Conservation (phyloP, 2,797 vertebrate species). For the Anguilla obscura region DNA sequence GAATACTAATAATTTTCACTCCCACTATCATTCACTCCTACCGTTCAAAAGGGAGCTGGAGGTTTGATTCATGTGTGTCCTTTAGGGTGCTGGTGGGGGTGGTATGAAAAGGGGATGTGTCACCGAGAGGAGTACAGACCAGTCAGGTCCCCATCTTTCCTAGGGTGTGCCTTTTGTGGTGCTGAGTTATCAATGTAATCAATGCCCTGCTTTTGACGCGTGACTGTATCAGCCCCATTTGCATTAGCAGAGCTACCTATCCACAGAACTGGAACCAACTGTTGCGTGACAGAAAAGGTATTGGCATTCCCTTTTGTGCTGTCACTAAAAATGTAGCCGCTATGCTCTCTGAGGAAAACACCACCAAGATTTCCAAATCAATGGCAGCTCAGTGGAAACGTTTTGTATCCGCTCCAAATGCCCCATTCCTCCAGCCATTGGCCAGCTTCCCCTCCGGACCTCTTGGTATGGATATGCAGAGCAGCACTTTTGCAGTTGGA, state of each 20-base stretch:
- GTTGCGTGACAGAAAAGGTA: slow-evolving; percentile 25
- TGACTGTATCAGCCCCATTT: slow-evolving; percentile 79
- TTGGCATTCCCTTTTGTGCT: background rate
- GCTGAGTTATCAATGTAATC: slow-evolving; percentile 69
- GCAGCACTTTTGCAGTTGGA: slow-evolving; percentile 79
- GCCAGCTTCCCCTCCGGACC: slow-evolving; percentile 69
- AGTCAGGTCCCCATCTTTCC: slow-evolving; percentile 56
- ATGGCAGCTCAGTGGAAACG: slow-evolving; percentile 45
- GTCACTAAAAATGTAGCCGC: slow-evolving; percentile 32
- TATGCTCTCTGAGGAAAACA: slow-evolving; percentile 55
- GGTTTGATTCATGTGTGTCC: slow-evolving; percentile 69
- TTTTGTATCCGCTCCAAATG: slow-evolving; percentile 16
- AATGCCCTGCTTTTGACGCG: slow-evolving; percentile 58
- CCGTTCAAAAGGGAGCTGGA: slow-evolving; percentile 72
- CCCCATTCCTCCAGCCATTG: slow-evolving; percentile 49
- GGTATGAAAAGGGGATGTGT: slow-evolving; percentile 32
- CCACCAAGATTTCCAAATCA: slow-evolving; percentile 60
- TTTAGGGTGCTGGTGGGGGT: background rate
- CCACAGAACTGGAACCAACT: slow-evolving; percentile 67
- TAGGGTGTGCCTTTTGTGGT: slow-evolving; percentile 59
- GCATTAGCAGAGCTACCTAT: slow-evolving; percentile 72
- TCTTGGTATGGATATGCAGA: slow-evolving; percentile 74
- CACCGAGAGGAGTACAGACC: slow-evolving; percentile 39
- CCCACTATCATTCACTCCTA: slow-evolving; percentile 70
- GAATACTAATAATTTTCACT: slow-evolving; percentile 74